Conservation (phyloP, 2,113 vertebrate species). For the Oceanodroma tethys region DNA sequence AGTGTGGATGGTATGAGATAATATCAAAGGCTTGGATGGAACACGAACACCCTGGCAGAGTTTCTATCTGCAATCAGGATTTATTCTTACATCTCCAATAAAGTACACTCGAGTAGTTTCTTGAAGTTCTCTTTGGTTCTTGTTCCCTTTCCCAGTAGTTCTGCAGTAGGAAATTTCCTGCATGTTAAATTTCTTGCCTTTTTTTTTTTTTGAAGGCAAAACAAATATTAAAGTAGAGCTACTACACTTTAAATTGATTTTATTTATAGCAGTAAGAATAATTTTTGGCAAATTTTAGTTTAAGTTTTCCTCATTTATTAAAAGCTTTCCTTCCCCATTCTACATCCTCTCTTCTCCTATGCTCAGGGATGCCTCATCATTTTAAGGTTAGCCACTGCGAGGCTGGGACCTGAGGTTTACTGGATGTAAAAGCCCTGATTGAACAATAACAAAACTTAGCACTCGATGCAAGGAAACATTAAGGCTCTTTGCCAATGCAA, state of each 20-base stretch:
- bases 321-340: neutral
- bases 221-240: neutral
- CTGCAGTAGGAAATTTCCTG: neutral
- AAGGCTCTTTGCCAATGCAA: neutral
- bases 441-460: neutral
- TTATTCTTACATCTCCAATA: neutral
- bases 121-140: neutral
- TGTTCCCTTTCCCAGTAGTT: neutral
- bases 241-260: neutral
- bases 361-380: neutral
- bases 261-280: neutral
- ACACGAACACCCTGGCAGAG: accelerated
- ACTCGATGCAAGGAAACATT: accelerated
- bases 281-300: neutral
- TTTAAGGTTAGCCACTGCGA: neutral
- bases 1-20: neutral
- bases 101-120: neutral
- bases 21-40: neutral
- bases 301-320: neutral
- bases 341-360: neutral
- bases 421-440: neutral
- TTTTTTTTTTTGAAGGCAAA: neutral
- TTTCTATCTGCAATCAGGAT: neutral
- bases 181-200: neutral
- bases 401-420: too few relatives aligned